Conservation (phyloP, 2,888 invertebrate species). For the Melolontha melolontha region DNA sequence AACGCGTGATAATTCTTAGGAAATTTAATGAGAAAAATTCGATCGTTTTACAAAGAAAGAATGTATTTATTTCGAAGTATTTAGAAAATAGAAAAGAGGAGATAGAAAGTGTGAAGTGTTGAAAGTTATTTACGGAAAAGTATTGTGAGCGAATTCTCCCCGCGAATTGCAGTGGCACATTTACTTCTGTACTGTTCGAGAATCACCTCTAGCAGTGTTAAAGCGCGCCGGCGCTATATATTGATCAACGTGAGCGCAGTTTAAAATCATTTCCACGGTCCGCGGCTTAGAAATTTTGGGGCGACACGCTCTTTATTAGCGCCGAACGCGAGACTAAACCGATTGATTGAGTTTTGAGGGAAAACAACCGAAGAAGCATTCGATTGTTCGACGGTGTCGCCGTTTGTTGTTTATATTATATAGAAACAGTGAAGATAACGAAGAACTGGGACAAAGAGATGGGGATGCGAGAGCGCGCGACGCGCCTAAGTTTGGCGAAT, state of each 20-base stretch:
- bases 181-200: constrained; percentile 44
- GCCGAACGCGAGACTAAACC: not conserved
- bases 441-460: constrained; percentile 4
- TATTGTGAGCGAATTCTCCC: constrained; percentile 21
- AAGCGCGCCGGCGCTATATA: constrained; percentile 51
- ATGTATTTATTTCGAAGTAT: not conserved
- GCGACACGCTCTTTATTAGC: not conserved
- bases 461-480: not conserved
- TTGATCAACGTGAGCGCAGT: constrained; percentile 49
- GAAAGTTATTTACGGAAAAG: constrained; percentile 36
- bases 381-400: no score
- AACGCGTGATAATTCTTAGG: not conserved
- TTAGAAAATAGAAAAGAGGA: constrained; percentile 11
- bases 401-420: no score
- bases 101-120: constrained; percentile 19
- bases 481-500: constrained; percentile 1
- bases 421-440: not conserved
- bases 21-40: not conserved
- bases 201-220: constrained; percentile 41
- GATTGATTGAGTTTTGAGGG: not conserved
- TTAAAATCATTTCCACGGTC: constrained; percentile 15
- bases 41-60: constrained; percentile 6
- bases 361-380: no score
- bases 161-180: constrained; percentile 33
- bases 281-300: not conserved